These are phyloP conservation scores for Teleiodes luculella DNA, from an alignment of 2,888 invertebrate genomes.

Conservation along the genomic window DNA sequence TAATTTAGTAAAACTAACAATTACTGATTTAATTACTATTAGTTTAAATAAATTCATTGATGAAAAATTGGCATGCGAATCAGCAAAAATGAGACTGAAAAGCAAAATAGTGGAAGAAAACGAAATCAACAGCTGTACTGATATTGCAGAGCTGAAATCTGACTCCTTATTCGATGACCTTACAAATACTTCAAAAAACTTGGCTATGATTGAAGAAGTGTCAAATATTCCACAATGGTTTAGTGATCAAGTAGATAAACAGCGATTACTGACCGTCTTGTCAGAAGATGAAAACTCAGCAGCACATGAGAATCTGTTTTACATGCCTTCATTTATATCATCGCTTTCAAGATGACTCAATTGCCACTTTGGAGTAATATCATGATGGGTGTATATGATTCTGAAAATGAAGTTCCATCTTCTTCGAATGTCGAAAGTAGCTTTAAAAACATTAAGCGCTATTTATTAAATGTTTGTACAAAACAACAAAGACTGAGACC, in stretches of 20 bases:
- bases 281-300: constrained; percentile 11
- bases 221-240: constrained; percentile 14
- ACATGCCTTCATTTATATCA: constrained; percentile 10
- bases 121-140: background rate
- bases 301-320: constrained; percentile 18
- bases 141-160: background rate
- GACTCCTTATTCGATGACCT: background rate
- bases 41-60: constrained; percentile 2
- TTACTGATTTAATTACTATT: constrained; percentile 8
- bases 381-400: constrained; percentile 5
- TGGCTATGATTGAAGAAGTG: background rate
- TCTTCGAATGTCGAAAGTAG: constrained; percentile 12
- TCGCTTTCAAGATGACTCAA: constrained; percentile 6
- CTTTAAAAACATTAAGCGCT: constrained; percentile 9
- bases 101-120: background rate
- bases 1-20: constrained; percentile 7
- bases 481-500: constrained; percentile 10
- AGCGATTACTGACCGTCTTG: constrained; percentile 18
- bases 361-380: constrained; percentile 11
- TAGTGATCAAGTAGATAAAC: constrained; percentile 14
- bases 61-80: constrained; percentile 3
- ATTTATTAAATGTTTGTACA: background rate
- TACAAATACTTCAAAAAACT: background rate
- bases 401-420: background rate
- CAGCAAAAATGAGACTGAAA: constrained; percentile 4